phyloP scores from a whole-genome alignment of 2,888 invertebrate genomes.

The Noctua janthe region DNA sequence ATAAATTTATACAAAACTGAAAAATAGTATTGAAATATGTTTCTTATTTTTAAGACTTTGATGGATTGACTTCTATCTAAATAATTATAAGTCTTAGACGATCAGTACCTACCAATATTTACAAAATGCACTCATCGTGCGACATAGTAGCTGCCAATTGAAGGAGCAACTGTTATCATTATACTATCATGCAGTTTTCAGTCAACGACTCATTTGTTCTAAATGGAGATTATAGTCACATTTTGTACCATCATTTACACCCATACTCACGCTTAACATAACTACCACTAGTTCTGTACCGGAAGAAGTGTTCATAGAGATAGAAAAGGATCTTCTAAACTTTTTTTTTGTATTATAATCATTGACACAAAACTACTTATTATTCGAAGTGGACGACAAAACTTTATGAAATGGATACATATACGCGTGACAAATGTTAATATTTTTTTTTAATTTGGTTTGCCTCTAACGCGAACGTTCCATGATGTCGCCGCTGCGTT shows the following conservation, averaged over 20 bases:
- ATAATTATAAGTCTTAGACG: slow-evolving; percentile 81
- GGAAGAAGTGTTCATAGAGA: slow-evolving; percentile 65
- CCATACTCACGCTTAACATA: slow-evolving; percentile 65
- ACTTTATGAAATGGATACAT: slow-evolving; percentile 62
- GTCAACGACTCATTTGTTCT: slow-evolving; percentile 77
- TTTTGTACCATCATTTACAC: slow-evolving; percentile 87
- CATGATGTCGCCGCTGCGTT: slow-evolving; percentile 78
- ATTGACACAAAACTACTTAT: slow-evolving; percentile 67
- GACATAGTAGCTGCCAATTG: slow-evolving; percentile 86
- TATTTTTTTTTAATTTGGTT: slow-evolving; percentile 71
- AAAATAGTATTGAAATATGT: slow-evolving; percentile 45
- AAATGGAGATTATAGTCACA: slow-evolving; percentile 85
- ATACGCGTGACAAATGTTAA: slow-evolving; percentile 60
- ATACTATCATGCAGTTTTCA: slow-evolving; percentile 74
- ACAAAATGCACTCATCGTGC: slow-evolving; percentile 81
- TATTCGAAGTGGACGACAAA: slow-evolving; percentile 66
- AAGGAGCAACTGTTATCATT: slow-evolving; percentile 80
- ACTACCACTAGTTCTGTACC: slow-evolving; percentile 62
- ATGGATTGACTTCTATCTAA: slow-evolving; percentile 85
- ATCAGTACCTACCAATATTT: slow-evolving; percentile 86
- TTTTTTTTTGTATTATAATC: slow-evolving; percentile 60
- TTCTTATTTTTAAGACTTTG: slow-evolving; percentile 56
- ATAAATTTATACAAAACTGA: slow-evolving; percentile 56
- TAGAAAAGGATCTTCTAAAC: slow-evolving; percentile 66
- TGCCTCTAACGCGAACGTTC: slow-evolving; percentile 68